Evolutionary conservation across 2,888 invertebrate species (phyloP).

Genomic region (Drepanosiphum platanoidis): DNA sequence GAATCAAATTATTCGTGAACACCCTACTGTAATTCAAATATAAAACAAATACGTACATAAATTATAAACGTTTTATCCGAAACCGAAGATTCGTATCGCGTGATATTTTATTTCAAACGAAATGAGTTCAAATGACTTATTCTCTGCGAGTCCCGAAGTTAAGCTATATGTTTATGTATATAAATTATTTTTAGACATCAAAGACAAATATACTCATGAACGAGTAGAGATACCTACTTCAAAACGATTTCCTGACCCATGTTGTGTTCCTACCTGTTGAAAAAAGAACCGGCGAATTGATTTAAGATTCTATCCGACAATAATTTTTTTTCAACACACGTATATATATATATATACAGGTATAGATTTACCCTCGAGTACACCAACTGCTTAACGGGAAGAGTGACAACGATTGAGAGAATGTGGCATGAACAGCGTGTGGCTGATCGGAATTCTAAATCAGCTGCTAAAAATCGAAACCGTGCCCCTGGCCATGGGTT

Average conservation of each 20-base stretch:
- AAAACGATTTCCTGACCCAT: background rate
- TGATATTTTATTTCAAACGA: background rate
- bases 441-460: conserved; percentile 27
- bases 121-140: background rate
- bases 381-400: background rate
- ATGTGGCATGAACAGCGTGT: background rate
- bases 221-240: background rate
- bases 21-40: background rate
- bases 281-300: background rate
- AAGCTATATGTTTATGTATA: background rate
- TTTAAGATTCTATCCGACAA: background rate
- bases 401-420: background rate
- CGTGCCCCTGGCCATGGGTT: background rate
- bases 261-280: background rate
- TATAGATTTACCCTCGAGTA: background rate
- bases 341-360: background rate
- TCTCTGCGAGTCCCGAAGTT: background rate
- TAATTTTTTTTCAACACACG: background rate
- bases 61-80: background rate
- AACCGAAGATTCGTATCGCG: background rate
- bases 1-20: background rate
- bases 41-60: background rate
- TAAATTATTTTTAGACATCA: background rate
- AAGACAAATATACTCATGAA: background rate
- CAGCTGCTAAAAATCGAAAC: conserved; percentile 28